Percentiles rank a stretch among this genome's conserved stretches.
phyloP scores from a whole-genome alignment of 2,113 vertebrate species.

The Nibea coibor region DNA sequence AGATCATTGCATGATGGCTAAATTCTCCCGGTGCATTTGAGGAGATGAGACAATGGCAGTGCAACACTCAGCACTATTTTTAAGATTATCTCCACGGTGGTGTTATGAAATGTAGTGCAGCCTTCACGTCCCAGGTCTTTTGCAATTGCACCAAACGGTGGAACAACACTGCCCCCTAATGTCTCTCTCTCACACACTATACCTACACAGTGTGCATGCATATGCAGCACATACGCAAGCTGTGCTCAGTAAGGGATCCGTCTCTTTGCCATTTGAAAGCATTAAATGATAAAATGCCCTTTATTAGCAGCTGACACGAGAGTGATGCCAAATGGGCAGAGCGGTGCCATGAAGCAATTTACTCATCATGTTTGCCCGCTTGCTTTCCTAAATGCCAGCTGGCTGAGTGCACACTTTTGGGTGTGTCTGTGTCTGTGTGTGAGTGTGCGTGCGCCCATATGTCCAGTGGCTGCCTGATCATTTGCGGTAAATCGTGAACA shows the following conservation, averaged over 20 bases:
- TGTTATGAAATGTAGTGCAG: constrained; percentile 61
- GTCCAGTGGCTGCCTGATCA: constrained; percentile 30
- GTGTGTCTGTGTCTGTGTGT: constrained; percentile 13
- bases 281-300: constrained; percentile 32
- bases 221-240: not conserved
- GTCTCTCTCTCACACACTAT: not conserved
- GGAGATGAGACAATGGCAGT: constrained; percentile 64
- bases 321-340: constrained; percentile 10
- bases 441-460: constrained; percentile 30
- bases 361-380: constrained; percentile 38
- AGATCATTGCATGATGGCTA: constrained; percentile 49
- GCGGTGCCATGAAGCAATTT: constrained; percentile 25
- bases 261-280: constrained; percentile 24
- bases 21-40: constrained; percentile 52
- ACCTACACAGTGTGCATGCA: not conserved
- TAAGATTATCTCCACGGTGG: constrained; percentile 57
- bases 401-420: constrained; percentile 22
- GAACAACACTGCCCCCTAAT: constrained; percentile 71
- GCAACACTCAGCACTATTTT: constrained; percentile 74
- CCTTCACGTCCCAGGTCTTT: constrained; percentile 23
- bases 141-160: not conserved
- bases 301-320: constrained; percentile 32
- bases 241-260: not conserved
- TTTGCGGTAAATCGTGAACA: constrained; percentile 39
- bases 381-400: constrained; percentile 47